A percentile compares a stretch with the other conserved stretches of the same genome.
These are phyloP conservation scores for Notamacropus eugenii DNA, from an alignment of 2,797 vertebrate genomes.

Conservation along the genomic window DNA sequence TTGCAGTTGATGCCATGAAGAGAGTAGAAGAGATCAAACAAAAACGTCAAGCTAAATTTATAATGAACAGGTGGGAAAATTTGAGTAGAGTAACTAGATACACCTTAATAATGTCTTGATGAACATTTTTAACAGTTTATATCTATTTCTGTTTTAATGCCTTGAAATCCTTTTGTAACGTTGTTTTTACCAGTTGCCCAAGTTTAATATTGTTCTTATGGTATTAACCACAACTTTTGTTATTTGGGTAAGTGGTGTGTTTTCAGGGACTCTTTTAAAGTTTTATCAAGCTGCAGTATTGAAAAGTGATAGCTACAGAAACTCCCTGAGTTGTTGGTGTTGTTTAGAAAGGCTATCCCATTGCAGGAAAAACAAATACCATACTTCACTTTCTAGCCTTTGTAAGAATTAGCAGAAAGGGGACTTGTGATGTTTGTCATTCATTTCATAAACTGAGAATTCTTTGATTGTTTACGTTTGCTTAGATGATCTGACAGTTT, in stretches of 20 bases:
- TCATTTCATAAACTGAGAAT: neutral
- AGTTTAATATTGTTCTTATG: neutral
- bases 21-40: slow-evolving; percentile 95
- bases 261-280: neutral
- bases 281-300: neutral
- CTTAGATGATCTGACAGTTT: neutral
- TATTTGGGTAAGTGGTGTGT: neutral
- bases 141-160: neutral
- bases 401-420: neutral
- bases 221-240: neutral
- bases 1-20: slow-evolving; percentile 95
- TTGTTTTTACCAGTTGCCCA: neutral
- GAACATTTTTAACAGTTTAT: neutral
- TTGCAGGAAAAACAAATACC: neutral
- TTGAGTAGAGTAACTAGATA: neutral
- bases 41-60: slow-evolving; percentile 95
- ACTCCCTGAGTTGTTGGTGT: neutral
- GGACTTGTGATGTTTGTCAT: neutral
- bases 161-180: neutral
- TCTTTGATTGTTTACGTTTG: neutral
- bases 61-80: slow-evolving; percentile 93
- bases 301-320: neutral
- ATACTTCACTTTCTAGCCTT: neutral
- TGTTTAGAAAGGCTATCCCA: neutral
- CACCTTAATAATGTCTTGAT: neutral